phyloP scores from a whole-genome alignment of 2,888 invertebrate species.

The Hesperia comma region DNA sequence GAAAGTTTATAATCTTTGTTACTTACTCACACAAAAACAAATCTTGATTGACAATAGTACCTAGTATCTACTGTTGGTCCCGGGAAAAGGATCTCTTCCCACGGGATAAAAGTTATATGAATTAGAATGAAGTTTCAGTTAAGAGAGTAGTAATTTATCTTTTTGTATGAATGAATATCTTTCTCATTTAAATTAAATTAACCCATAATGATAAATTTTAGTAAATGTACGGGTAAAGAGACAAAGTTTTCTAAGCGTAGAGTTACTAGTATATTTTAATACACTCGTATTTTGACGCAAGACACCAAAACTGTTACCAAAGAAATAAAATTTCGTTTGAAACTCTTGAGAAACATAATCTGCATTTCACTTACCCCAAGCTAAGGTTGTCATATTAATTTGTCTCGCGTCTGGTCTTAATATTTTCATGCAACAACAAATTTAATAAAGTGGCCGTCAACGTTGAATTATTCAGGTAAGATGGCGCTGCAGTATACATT shows the following conservation, averaged over 20 bases:
- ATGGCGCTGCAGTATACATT: conserved; percentile 72
- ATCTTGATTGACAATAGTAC: too few species aligned
- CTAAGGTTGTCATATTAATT: conserved; percentile 53
- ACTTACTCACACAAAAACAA: too few species aligned
- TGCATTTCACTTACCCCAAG: conserved; percentile 28
- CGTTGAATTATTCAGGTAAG: conserved; percentile 78
- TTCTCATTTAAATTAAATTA: too few species aligned
- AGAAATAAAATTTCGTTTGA: conserved; percentile 6
- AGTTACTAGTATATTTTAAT: neutral
- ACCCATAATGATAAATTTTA: too few species aligned
- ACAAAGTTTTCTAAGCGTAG: neutral
- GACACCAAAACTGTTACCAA: neutral
- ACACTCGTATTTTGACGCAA: neutral
- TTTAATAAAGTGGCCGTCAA: conserved; percentile 80
- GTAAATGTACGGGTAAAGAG: too few species aligned
- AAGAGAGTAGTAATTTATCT: too few species aligned
- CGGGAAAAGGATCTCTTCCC: too few species aligned
- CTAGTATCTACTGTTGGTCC: too few species aligned
- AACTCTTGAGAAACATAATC: conserved; percentile 25
- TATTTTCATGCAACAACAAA: conserved; percentile 76
- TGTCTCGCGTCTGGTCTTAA: conserved; percentile 57
- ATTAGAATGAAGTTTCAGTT: too few species aligned
- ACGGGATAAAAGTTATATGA: too few species aligned
- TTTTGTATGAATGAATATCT: too few species aligned
- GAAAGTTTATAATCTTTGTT: too few species aligned